Evolutionary conservation across 2,888 invertebrate genomes (phyloP).

Genomic region (Tyria jacobaeae): DNA sequence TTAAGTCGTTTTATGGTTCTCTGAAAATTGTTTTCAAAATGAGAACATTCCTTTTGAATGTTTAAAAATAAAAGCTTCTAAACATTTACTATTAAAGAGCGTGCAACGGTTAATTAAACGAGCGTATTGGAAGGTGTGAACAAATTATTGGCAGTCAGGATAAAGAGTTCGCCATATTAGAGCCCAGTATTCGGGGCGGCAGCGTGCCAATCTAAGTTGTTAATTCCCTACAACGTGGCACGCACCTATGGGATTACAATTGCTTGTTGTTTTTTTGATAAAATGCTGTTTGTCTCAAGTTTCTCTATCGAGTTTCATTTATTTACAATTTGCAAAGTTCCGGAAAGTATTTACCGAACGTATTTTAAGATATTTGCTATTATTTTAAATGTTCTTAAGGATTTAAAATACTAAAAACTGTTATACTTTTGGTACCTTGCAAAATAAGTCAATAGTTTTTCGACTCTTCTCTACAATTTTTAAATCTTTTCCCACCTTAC

Average conservation of each 20-base stretch:
- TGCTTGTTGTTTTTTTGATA: constrained; percentile 44
- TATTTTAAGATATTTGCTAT: background rate
- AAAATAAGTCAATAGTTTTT: no score
- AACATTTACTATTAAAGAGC: constrained; percentile 2
- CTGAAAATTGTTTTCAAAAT: no score
- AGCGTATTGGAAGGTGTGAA: constrained; percentile 25
- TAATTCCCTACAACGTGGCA: constrained; percentile 58
- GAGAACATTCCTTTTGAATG: no score
- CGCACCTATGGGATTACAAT: constrained; percentile 59
- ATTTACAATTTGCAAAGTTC: constrained; percentile 5
- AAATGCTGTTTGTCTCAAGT: constrained; percentile 32
- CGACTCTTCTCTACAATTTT: no score
- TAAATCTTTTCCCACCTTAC: no score
- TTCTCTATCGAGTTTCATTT: constrained; percentile 12
- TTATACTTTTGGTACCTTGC: no score
- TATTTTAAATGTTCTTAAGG: background rate
- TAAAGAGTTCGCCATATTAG: constrained; percentile 56
- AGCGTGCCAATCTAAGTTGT: constrained; percentile 65
- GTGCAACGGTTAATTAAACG: constrained; percentile 3
- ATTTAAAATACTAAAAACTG: background rate
- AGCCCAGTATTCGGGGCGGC: constrained; percentile 36
- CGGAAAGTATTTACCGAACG: background rate
- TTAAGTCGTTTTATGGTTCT: no score
- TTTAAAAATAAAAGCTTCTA: background rate
- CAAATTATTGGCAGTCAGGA: constrained; percentile 39